These are phyloP conservation scores for Nannospalax galili DNA, from an alignment of 2,113 vertebrate genomes.

Conservation along the genomic window DNA sequence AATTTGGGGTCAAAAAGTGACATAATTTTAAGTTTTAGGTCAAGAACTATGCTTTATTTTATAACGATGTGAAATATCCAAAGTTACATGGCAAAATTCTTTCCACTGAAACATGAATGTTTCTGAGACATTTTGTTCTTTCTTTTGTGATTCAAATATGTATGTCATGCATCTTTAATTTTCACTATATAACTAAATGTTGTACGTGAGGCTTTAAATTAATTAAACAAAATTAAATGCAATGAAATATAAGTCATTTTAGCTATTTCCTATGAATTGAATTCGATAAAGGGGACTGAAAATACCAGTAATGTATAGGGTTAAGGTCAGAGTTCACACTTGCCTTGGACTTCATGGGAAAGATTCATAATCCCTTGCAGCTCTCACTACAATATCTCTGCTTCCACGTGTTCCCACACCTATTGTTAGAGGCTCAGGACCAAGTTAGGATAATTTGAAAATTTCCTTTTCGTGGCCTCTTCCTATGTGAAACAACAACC, in stretches of 20 bases:
- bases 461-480: fast-evolving
- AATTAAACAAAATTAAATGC: not conserved
- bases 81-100: not conserved
- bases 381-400: fast-evolving
- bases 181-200: not conserved
- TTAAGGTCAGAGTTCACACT: not conserved
- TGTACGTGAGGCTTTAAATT: not conserved
- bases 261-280: not conserved
- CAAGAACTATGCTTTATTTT: not conserved
- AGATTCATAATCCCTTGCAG: fast-evolving
- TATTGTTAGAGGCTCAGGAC: fast-evolving
- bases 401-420: not conserved
- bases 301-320: not conserved
- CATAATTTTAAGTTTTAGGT: not conserved
- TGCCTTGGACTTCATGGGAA: not conserved
- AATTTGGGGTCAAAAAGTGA: not conserved
- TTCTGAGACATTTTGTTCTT: not conserved
- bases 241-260: not conserved
- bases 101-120: not conserved
- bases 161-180: not conserved
- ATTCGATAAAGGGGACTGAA: not conserved
- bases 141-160: not conserved
- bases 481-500: not conserved
- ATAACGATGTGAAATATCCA: not conserved
- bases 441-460: not conserved